Evolutionary conservation across 2,113 vertebrate species (phyloP), one percentile per base, ranked within the genome.

Genomic region (Dipodomys spectabilis): DNA sequence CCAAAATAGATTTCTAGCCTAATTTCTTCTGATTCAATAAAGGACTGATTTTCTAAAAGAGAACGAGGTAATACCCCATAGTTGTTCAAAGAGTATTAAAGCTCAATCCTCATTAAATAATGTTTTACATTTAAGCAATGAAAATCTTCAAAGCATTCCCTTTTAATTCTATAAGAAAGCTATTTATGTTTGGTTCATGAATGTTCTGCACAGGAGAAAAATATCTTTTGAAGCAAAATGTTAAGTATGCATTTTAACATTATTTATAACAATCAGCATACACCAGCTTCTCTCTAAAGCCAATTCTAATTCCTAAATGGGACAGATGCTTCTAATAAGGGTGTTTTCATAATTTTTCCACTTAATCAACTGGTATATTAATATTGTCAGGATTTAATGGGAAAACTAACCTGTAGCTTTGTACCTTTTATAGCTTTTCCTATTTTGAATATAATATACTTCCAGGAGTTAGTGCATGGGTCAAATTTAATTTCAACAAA

Each of bases 91-190:
- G 23, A 80, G 72, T 87, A 86, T 78, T 86, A 92, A 97, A 96
- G 88, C 62, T 68, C 85, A 94, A 94, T 95, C 30, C 57, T 92
- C 90, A 60, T 74, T 95, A 94, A 96, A 82, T 88, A 90, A 90
- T 60, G 71, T 93, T 86, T 91, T 91, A 89, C 0, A 84, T 22
- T 91, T 20, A 89, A 86, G 69, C 94, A 12, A 80, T 94, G 81
- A 93, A 94, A 94, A 93, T 96, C 87, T 96, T 96, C 91, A 96
- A 96, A 95, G 82, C 67, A 88, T 95, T 93, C 90, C n/a, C n/a
- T 27, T 91, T 79, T 84, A 94, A 96, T 94, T 93, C 62, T 82
- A 72, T 79, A 80, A 93, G 72, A 88, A 86, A 85, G 27, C 64
- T 83, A 75, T 12, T 91, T 91, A 84, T 57, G 53, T 60, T 91